Base-by-base conservation (phyloP, 2,888 invertebrate species). In the Ennomos fuscantarius region DNA sequence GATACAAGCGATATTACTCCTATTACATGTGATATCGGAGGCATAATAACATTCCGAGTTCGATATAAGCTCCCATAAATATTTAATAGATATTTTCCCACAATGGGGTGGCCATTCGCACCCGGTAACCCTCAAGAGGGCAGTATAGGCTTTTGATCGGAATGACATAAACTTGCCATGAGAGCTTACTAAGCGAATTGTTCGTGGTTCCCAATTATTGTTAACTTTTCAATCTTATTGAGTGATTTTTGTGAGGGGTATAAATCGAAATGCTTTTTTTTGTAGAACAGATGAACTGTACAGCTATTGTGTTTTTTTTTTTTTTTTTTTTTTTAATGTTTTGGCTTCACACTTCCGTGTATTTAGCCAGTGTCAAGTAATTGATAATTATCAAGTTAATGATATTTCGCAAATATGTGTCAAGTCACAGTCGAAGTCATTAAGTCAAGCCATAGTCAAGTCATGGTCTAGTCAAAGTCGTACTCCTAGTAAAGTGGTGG, bases 61-160 rank as follows among this genome's bases (percentile, higher is more conserved):
- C 81, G 79, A 82, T 81, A 81, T 78, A 49, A 79, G 78, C 63
- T 72, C 74, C 84, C 84, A 89, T 91, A 91, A 89, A 91, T 91
- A 90, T 90, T 91, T 86, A 89, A 90, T 86, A 86, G 86, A 85
- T 79, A 86, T 89, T 84, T 91, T 91, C 89, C 88, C 90, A 90
- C 89, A 90, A 90, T 87, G 84, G 89, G 88, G 89, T 86, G 84
- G 87, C 86, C 77, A 86, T 89, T 89, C 84, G 80, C 89, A 89
- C 88, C 87, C 82, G 83, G 76, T 81, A 87, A 84, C 86, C 86
- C 89, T 84, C 88, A 69, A 79, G 87, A 81, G 89, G 72, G 73
- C 73, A 66, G 82, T 88, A 86, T 87, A 83, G 78, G 76, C 33
- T 81, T 80, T 79, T 84, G 89, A 89, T 90, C 84, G 83, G 77